phyloP scores from a whole-genome alignment of 2,888 invertebrate genomes.

The Crioceris asparagi region DNA sequence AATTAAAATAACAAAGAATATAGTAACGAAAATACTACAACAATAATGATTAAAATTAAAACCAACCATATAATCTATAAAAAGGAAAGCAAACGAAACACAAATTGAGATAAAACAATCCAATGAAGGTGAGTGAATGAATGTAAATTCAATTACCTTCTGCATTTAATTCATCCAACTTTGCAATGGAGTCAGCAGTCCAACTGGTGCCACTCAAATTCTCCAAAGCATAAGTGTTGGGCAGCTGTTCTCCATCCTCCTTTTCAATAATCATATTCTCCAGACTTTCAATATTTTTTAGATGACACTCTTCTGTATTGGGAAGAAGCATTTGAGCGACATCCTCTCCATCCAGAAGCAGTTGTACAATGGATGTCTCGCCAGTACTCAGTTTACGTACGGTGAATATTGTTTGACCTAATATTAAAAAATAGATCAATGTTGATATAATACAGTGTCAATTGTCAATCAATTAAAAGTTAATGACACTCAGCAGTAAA shows the following conservation, averaged over 20 bases:
- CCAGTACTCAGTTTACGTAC: slow-evolving; percentile 56
- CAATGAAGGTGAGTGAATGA: background rate
- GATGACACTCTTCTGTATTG: slow-evolving; percentile 37
- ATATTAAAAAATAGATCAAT: background rate
- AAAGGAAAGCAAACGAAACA: too few relatives aligned
- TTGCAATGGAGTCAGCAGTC: slow-evolving; percentile 10
- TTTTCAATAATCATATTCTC: slow-evolving; percentile 20
- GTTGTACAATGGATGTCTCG: slow-evolving; percentile 53
- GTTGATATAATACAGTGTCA: too few relatives aligned
- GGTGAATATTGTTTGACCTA: slow-evolving; percentile 52
- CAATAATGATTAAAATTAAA: too few relatives aligned
- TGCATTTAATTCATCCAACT: slow-evolving; percentile 13
- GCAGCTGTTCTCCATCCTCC: slow-evolving; percentile 14
- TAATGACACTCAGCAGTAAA: too few relatives aligned
- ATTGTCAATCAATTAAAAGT: too few relatives aligned
- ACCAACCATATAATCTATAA: too few relatives aligned
- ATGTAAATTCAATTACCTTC: slow-evolving; percentile 21
- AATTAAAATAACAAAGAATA: too few relatives aligned
- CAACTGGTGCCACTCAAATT: slow-evolving; percentile 14
- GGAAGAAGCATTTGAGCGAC: slow-evolving; percentile 48
- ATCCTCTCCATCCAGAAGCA: slow-evolving; percentile 50
- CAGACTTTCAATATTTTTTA: slow-evolving; percentile 52
- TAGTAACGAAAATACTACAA: too few relatives aligned
- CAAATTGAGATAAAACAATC: slow-evolving; percentile 2
- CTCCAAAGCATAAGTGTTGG: slow-evolving; percentile 17